Evolutionary conservation across 2,113 vertebrate species (phyloP).

Genomic region (Mesembrinibis cayennensis): DNA sequence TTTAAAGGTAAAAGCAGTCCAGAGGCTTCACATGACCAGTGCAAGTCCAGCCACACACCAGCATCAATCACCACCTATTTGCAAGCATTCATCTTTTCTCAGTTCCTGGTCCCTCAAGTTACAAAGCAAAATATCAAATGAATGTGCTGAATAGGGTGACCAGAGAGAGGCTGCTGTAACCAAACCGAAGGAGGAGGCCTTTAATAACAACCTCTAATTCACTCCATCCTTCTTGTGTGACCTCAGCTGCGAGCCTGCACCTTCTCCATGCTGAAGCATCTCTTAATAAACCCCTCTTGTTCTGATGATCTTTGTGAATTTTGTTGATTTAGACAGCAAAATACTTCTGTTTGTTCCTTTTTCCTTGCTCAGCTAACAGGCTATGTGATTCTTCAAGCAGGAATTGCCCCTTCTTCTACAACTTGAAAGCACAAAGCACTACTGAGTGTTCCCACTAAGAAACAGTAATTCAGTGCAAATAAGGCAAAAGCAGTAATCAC

Average conservation of each 20-base stretch:
- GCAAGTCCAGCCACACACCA: not conserved
- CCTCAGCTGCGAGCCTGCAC: not conserved
- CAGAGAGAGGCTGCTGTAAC: not conserved
- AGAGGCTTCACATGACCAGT: not conserved
- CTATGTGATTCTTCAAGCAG: not conserved
- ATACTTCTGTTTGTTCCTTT: not conserved
- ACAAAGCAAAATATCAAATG: not conserved
- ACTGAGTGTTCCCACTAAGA: not conserved
- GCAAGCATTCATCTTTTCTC: not conserved
- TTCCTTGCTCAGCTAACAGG: not conserved
- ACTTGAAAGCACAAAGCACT: not conserved
- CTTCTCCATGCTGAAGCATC: not conserved
- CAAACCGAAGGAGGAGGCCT: not conserved
- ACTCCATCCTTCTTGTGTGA: not conserved
- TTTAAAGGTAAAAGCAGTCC: not conserved
- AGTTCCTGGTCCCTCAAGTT: not conserved
- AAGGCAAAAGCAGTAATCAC: not conserved
- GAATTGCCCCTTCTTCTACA: not conserved
- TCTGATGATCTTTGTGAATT: not conserved
- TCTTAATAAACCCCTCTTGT: not conserved
- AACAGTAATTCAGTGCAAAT: not conserved
- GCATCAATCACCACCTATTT: not conserved
- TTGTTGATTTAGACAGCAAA: not conserved
- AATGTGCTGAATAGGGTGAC: not conserved
- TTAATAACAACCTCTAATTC: not conserved